Evolutionary conservation across 2,113 vertebrate genomes (phyloP).

Genomic region (Rhagologus leucostigma): DNA sequence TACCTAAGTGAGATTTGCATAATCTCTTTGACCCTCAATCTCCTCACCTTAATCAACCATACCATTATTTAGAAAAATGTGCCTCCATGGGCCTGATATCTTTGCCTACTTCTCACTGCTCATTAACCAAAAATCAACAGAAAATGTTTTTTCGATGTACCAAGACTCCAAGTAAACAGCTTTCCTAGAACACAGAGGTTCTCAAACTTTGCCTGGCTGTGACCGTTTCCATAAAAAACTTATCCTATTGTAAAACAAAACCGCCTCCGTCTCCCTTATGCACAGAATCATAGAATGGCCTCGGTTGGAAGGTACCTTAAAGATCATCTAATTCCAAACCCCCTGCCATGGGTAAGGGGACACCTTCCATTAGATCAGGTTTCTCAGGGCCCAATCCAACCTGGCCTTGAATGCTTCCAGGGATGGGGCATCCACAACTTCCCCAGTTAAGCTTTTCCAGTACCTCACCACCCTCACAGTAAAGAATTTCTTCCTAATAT

Average conservation of each 20-base stretch:
- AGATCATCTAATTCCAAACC: neutral
- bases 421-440: neutral
- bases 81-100: neutral
- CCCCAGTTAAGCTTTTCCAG: neutral
- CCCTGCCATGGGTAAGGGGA: neutral
- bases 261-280: neutral
- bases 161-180: neutral
- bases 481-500: neutral
- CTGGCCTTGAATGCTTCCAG: neutral
- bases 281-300: neutral
- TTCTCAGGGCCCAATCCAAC: neutral
- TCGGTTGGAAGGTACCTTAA: neutral
- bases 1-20: constrained; percentile 33
- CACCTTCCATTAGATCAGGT: neutral
- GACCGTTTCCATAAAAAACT: neutral
- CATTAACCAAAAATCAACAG: constrained; percentile 42
- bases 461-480: neutral
- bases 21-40: constrained; percentile 23
- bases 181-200: neutral
- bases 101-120: constrained; percentile 20
- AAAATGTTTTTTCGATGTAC: neutral
- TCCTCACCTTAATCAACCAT: neutral
- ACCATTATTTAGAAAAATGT: constrained; percentile 5
- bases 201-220: neutral
- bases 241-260: neutral